These are phyloP conservation scores for Oreortyx pictus DNA, from an alignment of 2,797 vertebrate genomes.

Conservation along the genomic window DNA sequence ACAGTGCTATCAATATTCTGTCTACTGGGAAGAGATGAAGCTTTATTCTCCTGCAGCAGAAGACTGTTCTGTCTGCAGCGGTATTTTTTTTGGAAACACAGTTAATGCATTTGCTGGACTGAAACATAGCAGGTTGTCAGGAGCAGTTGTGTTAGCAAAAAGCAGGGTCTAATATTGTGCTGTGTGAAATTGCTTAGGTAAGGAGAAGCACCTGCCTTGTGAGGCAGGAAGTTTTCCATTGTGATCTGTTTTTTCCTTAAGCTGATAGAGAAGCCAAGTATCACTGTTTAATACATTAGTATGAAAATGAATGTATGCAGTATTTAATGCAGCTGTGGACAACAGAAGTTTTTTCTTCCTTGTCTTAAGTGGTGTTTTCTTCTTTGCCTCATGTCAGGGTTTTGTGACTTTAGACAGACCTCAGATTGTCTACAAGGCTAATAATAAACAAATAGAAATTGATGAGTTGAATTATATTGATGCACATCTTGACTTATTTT, in stretches of 20 bases:
- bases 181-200: constrained; percentile 15
- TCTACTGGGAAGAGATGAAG: constrained; percentile 16
- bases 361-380: neutral
- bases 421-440: neutral
- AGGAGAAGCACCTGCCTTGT: neutral
- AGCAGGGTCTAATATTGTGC: neutral
- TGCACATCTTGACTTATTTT: neutral
- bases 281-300: accelerated
- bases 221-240: neutral
- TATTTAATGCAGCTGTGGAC: neutral
- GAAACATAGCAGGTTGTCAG: neutral
- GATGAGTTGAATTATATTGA: neutral
- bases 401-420: neutral
- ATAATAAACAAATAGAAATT: neutral
- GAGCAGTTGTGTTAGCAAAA: neutral
- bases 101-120: neutral
- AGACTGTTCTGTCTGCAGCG: neutral
- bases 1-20: neutral
- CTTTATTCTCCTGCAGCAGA: constrained; percentile 26
- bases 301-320: neutral
- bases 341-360: neutral
- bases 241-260: neutral
- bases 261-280: neutral
- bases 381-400: neutral
- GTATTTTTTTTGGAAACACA: neutral